phyloP scores from a whole-genome alignment of 2,888 invertebrate species.

The Junonia oenone region DNA sequence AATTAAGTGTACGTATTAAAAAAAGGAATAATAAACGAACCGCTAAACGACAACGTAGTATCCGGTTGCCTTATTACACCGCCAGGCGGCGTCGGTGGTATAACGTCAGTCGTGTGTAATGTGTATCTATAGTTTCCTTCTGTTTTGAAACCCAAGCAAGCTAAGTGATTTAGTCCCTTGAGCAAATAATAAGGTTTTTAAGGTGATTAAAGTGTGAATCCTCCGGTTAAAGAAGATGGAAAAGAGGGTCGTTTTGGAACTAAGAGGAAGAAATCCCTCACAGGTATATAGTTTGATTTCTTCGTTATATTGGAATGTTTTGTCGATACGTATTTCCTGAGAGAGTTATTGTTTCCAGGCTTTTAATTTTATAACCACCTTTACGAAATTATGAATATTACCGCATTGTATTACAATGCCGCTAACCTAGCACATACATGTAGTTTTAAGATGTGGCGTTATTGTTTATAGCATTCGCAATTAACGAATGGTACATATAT shows the following conservation, averaged over 20 bases:
- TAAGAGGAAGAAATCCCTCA: slow-evolving; percentile 92
- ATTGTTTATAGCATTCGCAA: slow-evolving; percentile 69
- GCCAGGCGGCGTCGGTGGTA: slow-evolving; percentile 67
- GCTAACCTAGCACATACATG: slow-evolving; percentile 30
- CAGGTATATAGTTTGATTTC: slow-evolving; percentile 85
- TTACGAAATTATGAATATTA: slow-evolving; percentile 4
- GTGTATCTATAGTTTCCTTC: slow-evolving; percentile 78
- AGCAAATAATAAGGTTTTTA: slow-evolving; percentile 53
- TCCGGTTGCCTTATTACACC: slow-evolving; percentile 56
- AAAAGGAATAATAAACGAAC: slow-evolving; percentile 29
- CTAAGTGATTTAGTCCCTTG: slow-evolving; percentile 71
- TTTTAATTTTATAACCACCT: slow-evolving; percentile 13
- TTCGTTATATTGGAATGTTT: slow-evolving; percentile 72
- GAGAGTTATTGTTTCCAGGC: slow-evolving; percentile 37
- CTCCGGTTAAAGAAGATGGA: slow-evolving; percentile 83
- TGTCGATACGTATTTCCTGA: slow-evolving; percentile 76
- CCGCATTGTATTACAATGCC: slow-evolving; percentile 5
- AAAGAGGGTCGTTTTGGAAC: slow-evolving; percentile 96
- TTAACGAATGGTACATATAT: slow-evolving; percentile 75
- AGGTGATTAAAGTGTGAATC: slow-evolving; percentile 56
- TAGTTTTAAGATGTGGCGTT: slow-evolving; percentile 64
- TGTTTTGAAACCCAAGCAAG: slow-evolving; percentile 81
- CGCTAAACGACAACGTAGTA: slow-evolving; percentile 43
- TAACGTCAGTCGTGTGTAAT: slow-evolving; percentile 69
- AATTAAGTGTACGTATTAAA: neutral